Conservation (phyloP, 2,797 vertebrate species). For the Arremon brunneinucha region DNA sequence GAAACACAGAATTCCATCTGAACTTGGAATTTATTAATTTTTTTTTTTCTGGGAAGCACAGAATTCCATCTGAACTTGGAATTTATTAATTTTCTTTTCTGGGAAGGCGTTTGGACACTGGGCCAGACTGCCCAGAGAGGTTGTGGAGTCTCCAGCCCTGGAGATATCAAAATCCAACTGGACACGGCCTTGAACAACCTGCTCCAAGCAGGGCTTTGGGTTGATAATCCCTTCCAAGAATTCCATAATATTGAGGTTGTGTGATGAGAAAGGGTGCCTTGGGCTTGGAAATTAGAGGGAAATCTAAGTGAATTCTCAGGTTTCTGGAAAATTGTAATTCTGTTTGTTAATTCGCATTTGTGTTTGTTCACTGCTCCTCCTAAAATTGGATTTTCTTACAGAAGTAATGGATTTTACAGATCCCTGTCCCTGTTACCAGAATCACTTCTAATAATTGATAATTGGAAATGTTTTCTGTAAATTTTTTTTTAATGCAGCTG, state of each 20-base stretch:
- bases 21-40: background rate
- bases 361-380: background rate
- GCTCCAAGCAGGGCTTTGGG: background rate
- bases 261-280: background rate
- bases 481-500: background rate
- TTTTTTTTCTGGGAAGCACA: background rate
- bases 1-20: background rate
- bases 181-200: background rate
- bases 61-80: too few relatives aligned
- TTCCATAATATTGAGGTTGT: background rate
- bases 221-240: background rate
- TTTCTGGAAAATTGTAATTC: background rate
- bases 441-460: background rate
- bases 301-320: background rate
- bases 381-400: fast-evolving
- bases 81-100: background rate
- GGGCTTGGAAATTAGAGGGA: background rate
- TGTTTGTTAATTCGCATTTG: fast-evolving
- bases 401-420: background rate
- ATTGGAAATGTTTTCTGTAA: background rate
- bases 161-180: background rate
- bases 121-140: background rate
- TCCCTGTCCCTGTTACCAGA: background rate
- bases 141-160: background rate
- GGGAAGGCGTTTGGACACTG: background rate